Percentiles rank a stretch among this genome's conserved stretches.
These are phyloP conservation scores for Sylvia borin DNA, from an alignment of 2,797 vertebrate genomes.

Conservation along the genomic window DNA sequence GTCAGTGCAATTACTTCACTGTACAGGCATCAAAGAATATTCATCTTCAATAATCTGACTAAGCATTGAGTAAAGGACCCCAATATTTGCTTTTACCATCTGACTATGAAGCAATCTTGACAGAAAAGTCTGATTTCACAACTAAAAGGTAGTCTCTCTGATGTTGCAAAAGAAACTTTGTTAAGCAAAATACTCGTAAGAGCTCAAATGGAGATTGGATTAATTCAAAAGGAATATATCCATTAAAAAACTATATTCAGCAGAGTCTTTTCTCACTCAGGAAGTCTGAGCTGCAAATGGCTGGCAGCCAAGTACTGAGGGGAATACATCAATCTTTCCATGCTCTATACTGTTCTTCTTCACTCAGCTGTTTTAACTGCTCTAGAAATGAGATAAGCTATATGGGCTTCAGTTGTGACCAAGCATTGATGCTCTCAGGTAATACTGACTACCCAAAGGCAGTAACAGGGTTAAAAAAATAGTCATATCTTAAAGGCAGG, in stretches of 20 bases:
- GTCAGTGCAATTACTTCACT: background rate
- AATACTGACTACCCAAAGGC: background rate
- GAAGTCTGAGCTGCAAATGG: background rate
- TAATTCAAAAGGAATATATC: background rate
- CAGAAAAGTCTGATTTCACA: background rate
- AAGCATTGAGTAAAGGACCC: background rate
- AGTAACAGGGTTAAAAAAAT: background rate
- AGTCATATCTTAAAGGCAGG: background rate
- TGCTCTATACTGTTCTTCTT: background rate
- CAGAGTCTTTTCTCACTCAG: background rate
- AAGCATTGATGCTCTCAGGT: background rate
- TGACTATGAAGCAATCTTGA: background rate
- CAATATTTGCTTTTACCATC: background rate
- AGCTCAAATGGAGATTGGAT: background rate
- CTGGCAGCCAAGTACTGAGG: background rate
- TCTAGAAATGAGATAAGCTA: background rate
- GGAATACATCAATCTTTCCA: background rate
- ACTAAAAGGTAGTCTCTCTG: background rate
- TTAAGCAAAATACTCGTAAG: background rate
- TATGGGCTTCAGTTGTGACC: background rate
- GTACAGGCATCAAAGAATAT: background rate
- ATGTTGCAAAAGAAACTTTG: background rate
- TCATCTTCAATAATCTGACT: background rate
- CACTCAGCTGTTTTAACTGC: background rate
- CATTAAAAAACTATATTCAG: background rate